Conservation (phyloP, 2,888 invertebrate genomes). For the Pristionchus mayeri region DNA sequence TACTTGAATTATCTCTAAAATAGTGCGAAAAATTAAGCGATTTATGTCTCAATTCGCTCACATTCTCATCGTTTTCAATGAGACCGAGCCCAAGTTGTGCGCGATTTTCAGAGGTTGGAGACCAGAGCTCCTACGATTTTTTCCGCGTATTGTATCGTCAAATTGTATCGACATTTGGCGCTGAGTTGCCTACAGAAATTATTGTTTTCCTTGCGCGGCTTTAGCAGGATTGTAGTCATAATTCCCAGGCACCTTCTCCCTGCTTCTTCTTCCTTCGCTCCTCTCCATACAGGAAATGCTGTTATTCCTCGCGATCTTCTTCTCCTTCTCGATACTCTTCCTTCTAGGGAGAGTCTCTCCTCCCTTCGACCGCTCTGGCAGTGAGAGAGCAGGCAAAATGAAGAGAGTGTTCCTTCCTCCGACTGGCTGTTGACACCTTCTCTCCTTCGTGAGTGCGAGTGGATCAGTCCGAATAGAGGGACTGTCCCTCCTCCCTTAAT, state of each 20-base stretch:
- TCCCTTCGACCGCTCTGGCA: not conserved
- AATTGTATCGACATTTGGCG: not conserved
- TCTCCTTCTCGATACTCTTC: not conserved
- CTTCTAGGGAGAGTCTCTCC: no score
- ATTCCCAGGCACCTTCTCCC: not conserved
- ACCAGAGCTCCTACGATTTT: not conserved
- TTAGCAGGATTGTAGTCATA: constrained; percentile 14
- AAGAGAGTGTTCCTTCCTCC: not conserved
- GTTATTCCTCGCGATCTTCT: constrained; percentile 33
- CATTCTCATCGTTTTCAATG: not conserved
- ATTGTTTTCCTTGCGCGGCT: not conserved
- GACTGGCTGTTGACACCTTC: not conserved
- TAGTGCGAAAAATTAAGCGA: not conserved
- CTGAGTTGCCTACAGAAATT: not conserved
- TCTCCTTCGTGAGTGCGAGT: not conserved
- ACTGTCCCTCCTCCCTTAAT: no score
- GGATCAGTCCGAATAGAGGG: no score
- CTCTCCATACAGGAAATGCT: constrained; percentile 1
- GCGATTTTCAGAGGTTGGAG: not conserved
- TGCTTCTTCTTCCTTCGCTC: not conserved
- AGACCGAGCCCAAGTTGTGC: no score
- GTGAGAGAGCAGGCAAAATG: not conserved
- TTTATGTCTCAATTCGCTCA: not conserved
- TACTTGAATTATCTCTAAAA: not conserved
- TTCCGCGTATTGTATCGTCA: not conserved